Conservation (phyloP, 1,140 invertebrate species). For the Halotydeus destructor region DNA sequence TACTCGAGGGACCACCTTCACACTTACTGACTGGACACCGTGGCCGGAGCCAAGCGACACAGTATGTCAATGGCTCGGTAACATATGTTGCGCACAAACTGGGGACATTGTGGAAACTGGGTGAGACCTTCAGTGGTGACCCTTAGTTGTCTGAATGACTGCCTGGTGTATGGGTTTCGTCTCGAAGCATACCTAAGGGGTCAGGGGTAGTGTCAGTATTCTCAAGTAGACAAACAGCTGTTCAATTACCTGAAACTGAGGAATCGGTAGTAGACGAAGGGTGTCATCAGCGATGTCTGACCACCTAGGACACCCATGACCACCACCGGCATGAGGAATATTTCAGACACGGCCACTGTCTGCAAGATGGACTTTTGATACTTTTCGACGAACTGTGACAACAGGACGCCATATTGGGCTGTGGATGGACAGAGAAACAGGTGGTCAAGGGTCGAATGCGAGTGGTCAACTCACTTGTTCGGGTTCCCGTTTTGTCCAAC, state of each 20-base stretch:
- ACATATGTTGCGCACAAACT: not conserved
- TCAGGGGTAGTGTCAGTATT: no score
- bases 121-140: slow-evolving; percentile 1
- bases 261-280: slow-evolving; percentile 88
- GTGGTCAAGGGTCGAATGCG: slow-evolving; percentile 10
- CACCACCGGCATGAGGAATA: slow-evolving; percentile 11
- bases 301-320: slow-evolving; percentile 10
- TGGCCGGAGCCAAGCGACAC: slow-evolving; percentile 3
- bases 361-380: slow-evolving; percentile 10
- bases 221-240: no score
- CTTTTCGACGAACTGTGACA: not conserved
- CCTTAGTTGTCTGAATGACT: slow-evolving; percentile 15
- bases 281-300: slow-evolving; percentile 35
- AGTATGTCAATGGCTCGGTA: not conserved
- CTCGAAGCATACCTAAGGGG: slow-evolving; percentile 73
- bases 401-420: slow-evolving; percentile 20
- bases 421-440: slow-evolving; percentile 6
- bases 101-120: slow-evolving; percentile 2
- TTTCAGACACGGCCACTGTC: slow-evolving; percentile 13
- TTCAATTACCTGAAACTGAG: no score
- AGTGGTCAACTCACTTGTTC: slow-evolving; percentile 5
- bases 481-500: slow-evolving; percentile 54
- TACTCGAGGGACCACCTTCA: no score
- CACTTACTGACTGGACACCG: not conserved
- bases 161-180: slow-evolving; percentile 72